Percentiles rank a stretch among this genome's conserved stretches.
Conservation (phyloP, 2,888 invertebrate species). For the Eupsilia transversa region DNA sequence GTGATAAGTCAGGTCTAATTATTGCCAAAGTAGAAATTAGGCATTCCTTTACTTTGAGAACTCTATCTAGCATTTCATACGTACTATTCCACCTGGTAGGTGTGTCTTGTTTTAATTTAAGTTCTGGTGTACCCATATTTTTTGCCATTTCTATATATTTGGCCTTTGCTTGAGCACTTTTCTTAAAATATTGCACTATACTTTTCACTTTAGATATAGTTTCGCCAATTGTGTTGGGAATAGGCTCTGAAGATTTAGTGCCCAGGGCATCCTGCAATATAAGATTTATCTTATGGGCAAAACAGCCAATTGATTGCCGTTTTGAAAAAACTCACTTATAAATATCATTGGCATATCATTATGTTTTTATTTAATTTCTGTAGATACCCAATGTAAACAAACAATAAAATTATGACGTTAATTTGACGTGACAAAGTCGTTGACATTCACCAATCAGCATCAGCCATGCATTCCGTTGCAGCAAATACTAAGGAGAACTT, state of each 20-base stretch:
- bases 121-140: no score
- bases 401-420: no score
- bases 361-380: no score
- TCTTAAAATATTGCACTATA: slow-evolving; percentile 1
- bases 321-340: no score
- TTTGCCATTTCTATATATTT: no score
- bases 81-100: slow-evolving; percentile 2
- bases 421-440: no score
- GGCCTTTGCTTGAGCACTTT: background rate
- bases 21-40: slow-evolving; percentile 9
- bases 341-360: no score
- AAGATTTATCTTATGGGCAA: slow-evolving; percentile 24
- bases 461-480: no score
- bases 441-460: no score
- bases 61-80: slow-evolving; percentile 8
- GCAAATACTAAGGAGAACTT: no score
- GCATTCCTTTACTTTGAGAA: background rate
- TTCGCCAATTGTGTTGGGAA: slow-evolving; percentile 14
- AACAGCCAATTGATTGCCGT: slow-evolving; percentile 3
- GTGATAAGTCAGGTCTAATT: background rate
- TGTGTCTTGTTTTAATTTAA: background rate
- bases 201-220: slow-evolving; percentile 1
- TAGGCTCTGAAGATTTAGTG: slow-evolving; percentile 12
- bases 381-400: no score
- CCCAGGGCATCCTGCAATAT: slow-evolving; percentile 9